Evolutionary conservation across 2,888 invertebrate species (phyloP).

Genomic region (Deilephila elpenor): DNA sequence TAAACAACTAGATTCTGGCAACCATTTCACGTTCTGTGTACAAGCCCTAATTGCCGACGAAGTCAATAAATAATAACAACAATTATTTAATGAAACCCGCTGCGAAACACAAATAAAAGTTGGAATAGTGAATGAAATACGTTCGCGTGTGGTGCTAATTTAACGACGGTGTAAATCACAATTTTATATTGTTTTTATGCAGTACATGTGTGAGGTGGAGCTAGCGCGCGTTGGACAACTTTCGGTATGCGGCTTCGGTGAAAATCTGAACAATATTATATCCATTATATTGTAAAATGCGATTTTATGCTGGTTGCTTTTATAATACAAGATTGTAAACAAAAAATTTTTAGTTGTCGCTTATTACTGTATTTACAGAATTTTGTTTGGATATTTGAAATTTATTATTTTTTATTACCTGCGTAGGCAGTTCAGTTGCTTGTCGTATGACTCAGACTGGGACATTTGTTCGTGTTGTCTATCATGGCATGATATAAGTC

Average conservation of each 20-base stretch:
- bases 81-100: constrained; percentile 41
- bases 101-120: constrained; percentile 38
- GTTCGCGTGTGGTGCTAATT: constrained; percentile 36
- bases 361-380: not conserved
- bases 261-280: constrained; percentile 23
- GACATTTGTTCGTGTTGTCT: too few relatives aligned
- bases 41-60: constrained; percentile 34
- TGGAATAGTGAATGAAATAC: constrained; percentile 39
- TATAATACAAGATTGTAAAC: not conserved
- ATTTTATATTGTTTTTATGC: constrained; percentile 37
- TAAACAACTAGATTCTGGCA: constrained; percentile 5
- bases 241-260: constrained; percentile 13
- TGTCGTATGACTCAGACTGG: too few relatives aligned
- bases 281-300: constrained; percentile 14
- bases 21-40: constrained; percentile 12
- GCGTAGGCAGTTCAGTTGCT: too few relatives aligned
- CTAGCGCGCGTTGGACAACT: constrained; percentile 19
- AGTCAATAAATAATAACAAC: constrained; percentile 43
- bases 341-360: not conserved
- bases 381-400: not conserved
- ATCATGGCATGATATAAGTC: not conserved
- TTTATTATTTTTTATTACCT: too few relatives aligned
- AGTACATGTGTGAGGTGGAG: constrained; percentile 19
- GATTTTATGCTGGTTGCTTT: constrained; percentile 5
- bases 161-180: constrained; percentile 40